phyloP scores from a whole-genome alignment of 2,888 invertebrate species.

The Sesia bembeciformis region DNA sequence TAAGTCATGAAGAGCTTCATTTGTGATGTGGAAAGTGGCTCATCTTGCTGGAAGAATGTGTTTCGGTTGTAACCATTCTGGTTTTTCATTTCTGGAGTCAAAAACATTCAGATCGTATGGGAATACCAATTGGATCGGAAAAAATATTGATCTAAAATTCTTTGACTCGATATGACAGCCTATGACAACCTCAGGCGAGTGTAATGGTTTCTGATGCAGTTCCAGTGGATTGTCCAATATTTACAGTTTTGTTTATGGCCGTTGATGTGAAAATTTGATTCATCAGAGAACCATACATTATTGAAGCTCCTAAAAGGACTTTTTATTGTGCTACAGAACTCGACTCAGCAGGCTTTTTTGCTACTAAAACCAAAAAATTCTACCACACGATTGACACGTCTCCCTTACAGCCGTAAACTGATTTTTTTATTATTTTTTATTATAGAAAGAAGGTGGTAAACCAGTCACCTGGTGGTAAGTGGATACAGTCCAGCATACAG shows the following conservation, averaged over 20 bases:
- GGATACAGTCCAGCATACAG: too few species aligned
- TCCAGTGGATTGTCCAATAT: constrained; percentile 13
- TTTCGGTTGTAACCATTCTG: constrained; percentile 14
- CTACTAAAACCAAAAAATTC: too few species aligned
- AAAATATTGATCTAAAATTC: constrained; percentile 16
- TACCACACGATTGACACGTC: too few species aligned
- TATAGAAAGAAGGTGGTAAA: too few species aligned
- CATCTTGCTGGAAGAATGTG: constrained; percentile 18
- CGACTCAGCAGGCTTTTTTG: not conserved
- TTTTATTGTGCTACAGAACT: constrained; percentile 1
- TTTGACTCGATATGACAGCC: constrained; percentile 2
- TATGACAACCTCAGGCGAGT: constrained; percentile 5
- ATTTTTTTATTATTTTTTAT: too few species aligned
- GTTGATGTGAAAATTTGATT: not conserved
- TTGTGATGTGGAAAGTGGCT: constrained; percentile 17
- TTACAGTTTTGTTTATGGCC: too few species aligned
- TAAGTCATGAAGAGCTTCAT: constrained; percentile 18
- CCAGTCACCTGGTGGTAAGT: too few species aligned
- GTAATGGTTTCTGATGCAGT: constrained; percentile 14
- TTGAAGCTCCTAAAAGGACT: constrained; percentile 14
- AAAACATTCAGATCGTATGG: constrained; percentile 14
- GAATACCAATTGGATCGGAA: constrained; percentile 13
- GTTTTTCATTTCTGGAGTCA: constrained; percentile 16
- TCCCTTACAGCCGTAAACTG: too few species aligned
- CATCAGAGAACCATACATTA: constrained; percentile 13